Percentiles rank a stretch among this genome's conserved stretches.
phyloP scores from a whole-genome alignment of 2,797 vertebrate species.

The Trachurus trachurus region DNA sequence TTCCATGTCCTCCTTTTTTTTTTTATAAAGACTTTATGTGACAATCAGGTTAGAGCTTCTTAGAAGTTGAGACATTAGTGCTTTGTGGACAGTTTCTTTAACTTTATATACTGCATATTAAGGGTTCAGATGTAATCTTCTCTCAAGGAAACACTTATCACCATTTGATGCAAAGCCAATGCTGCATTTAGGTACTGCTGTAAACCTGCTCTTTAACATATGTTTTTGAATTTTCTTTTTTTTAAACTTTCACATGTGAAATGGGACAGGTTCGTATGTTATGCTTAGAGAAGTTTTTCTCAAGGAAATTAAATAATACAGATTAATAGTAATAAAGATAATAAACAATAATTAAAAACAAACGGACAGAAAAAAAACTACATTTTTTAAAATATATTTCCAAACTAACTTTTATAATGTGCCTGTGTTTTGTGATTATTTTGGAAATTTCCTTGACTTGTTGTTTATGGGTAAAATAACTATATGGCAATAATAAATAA shows the following conservation, averaged over 20 bases:
- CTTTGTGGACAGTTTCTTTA: not conserved
- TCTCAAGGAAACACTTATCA: not conserved
- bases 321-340: too few relatives aligned
- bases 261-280: too few relatives aligned
- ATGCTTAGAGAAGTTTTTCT: too few relatives aligned
- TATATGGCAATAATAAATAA: not conserved
- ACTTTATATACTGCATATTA: not conserved
- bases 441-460: not conserved
- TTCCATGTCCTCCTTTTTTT: not conserved
- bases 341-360: too few relatives aligned
- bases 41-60: not conserved
- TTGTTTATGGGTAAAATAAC: not conserved
- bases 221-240: not conserved
- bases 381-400: not conserved
- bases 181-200: not conserved
- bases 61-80: slow-evolving; percentile 4
- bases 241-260: too few relatives aligned
- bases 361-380: too few relatives aligned
- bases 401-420: too few relatives aligned
- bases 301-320: too few relatives aligned
- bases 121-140: not conserved
- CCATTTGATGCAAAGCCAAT: not conserved
- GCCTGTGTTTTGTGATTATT: too few relatives aligned
- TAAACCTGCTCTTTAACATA: not conserved
- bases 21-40: not conserved